phyloP scores from a whole-genome alignment of 2,888 invertebrate species.

The Ceramica pisi region DNA sequence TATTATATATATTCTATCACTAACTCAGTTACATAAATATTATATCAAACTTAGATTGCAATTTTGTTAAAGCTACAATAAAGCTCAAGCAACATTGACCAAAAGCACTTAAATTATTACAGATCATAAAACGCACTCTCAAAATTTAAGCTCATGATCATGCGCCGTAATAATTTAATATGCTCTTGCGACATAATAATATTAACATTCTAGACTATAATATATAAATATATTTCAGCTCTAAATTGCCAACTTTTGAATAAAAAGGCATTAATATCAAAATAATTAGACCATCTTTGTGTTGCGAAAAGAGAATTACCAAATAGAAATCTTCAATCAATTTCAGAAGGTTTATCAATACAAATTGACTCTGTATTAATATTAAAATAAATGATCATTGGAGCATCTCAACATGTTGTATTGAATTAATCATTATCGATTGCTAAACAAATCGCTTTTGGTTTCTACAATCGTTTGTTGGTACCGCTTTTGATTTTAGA shows the following conservation, averaged over 20 bases:
- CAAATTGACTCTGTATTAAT: conserved; percentile 40
- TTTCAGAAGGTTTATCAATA: conserved; percentile 29
- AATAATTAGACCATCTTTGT: conserved; percentile 40
- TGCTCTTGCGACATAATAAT: conserved; percentile 27
- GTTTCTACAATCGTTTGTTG: conserved; percentile 28
- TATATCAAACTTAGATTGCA: not conserved
- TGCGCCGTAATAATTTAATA: conserved; percentile 28
- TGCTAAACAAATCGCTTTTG: conserved; percentile 45
- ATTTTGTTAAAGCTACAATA: conserved; percentile 1
- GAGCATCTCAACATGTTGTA: conserved; percentile 52
- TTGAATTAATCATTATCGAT: conserved; percentile 53
- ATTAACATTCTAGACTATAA: conserved; percentile 9
- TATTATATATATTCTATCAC: too few species aligned
- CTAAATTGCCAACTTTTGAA: conserved; percentile 17
- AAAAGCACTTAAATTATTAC: conserved; percentile 34
- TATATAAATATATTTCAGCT: conserved; percentile 5
- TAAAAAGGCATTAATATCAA: conserved; percentile 27
- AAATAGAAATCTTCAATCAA: conserved; percentile 43
- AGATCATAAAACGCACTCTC: conserved; percentile 14
- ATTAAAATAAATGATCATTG: conserved; percentile 44
- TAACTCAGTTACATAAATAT: not conserved
- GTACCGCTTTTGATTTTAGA: conserved; percentile 16
- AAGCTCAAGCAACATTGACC: not conserved
- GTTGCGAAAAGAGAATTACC: conserved; percentile 40
- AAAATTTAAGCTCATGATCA: conserved; percentile 16